Percentiles rank a stretch among this genome's conserved stretches.
Evolutionary conservation across 2,113 vertebrate species (phyloP).

Genomic region (Mus musculus): DNA sequence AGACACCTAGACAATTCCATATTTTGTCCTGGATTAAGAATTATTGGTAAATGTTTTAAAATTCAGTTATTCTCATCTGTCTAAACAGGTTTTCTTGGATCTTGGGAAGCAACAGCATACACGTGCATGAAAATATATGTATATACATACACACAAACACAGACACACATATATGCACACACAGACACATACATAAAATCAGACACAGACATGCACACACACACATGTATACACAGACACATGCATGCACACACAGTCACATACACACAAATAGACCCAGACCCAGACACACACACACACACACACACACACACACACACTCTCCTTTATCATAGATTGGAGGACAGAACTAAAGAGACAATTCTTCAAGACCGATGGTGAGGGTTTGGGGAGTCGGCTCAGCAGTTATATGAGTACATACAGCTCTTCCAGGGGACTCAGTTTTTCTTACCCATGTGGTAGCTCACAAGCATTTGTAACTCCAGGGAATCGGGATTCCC

Average conservation of each 20-base stretch:
- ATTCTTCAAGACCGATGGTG: not conserved
- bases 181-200: too few relatives aligned
- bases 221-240: not conserved
- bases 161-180: not conserved
- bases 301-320: not conserved
- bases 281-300: not conserved
- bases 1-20: not conserved
- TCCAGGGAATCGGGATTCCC: not conserved
- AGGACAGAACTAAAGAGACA: not conserved
- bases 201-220: rapidly evolving
- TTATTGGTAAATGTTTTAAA: not conserved
- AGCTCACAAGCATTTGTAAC: not conserved
- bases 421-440: not conserved
- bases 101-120: not conserved
- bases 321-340: not conserved
- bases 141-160: too few relatives aligned
- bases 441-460: not conserved
- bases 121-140: not conserved
- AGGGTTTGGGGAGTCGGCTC: too few relatives aligned
- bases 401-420: not conserved
- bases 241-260: not conserved
- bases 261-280: not conserved
- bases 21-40: not conserved
- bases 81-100: constrained; percentile 34
- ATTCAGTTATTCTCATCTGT: not conserved